Base-by-base conservation (phyloP, 2,888 invertebrate genomes). In the Lepidocyrtinus sp. region DNA sequence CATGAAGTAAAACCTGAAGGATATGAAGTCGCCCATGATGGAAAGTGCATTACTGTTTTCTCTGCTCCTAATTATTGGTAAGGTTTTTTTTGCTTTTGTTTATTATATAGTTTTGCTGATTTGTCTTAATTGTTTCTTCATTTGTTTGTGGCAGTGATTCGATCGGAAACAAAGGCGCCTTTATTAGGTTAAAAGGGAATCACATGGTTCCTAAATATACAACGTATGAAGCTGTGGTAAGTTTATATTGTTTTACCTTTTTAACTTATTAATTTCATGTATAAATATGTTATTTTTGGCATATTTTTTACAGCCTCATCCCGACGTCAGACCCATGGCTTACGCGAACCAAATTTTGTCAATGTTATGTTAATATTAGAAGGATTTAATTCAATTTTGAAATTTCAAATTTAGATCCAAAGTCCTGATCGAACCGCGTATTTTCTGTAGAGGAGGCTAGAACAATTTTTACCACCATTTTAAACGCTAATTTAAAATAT, bases 51-150 rank as follows among this genome's bases (percentile, higher is more conserved):
- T 88, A 99, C 99, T 12, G 98, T 99, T 65, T 99, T 99, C 91
- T 98, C 98, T 0, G 99, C 99, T 87, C 99, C 99, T 85, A 99
- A 99, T 89, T 99, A 99, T 92, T 99, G 99, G 97, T 97, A 89
- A 89, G 90, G 73, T n/a, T n/a, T n/a, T n/a, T n/a, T n/a, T n/a
- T n/a, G n/a, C 24, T 36, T 26, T 9, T 12, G 9, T n/a, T 15
- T 68, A 46, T 45, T 46, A 15, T 68, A 9, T 15, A n/a, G n/a
- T n/a, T n/a, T n/a, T n/a, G n/a, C n/a, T n/a, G n/a, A 27, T 68
- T 9, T 68, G 17, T 19, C 26, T 50, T 22, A 50, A 26, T 17
- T 45, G 9, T 64, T 12, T 70, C 45, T 72, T 3, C 17, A 1
- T 26, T 72, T 64, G 2, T 2, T 12, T 50, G n/a, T 61, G 91